Evolutionary conservation across 2,797 vertebrate species (phyloP).

Genomic region (Girardinus metallicus): DNA sequence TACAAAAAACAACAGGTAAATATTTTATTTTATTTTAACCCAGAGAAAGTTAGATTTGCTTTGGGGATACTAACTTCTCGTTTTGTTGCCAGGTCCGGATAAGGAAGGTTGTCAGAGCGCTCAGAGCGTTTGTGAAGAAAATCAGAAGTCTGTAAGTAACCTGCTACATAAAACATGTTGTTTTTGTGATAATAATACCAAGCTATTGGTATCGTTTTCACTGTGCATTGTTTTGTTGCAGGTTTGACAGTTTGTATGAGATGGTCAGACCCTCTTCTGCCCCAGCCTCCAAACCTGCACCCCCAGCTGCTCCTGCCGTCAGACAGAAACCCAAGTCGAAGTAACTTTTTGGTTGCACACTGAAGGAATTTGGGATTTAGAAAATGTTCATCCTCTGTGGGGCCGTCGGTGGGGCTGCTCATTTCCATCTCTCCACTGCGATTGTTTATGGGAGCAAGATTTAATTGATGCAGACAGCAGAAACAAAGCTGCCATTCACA

Average conservation of each 20-base stretch:
- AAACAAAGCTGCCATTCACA: conserved; percentile 73
- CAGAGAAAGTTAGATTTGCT: background rate
- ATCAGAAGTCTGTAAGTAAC: conserved; percentile 85
- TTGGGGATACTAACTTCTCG: conserved; percentile 1
- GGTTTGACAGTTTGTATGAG: conserved; percentile 61
- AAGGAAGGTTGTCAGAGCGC: conserved; percentile 81
- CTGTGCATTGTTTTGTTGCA: conserved; percentile 46
- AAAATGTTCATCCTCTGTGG: conserved; percentile 50
- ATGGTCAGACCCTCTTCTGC: conserved; percentile 59
- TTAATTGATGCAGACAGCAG: conserved; percentile 66
- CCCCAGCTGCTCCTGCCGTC: conserved; percentile 43
- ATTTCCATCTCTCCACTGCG: conserved; percentile 55
- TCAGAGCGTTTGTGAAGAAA: conserved; percentile 82
- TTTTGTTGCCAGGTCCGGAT: conserved; percentile 83
- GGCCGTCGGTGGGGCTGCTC: conserved; percentile 50
- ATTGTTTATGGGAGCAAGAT: conserved; percentile 66
- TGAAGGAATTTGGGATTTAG: conserved; percentile 46
- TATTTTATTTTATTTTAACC: background rate
- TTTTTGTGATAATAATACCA: background rate
- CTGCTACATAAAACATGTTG: background rate
- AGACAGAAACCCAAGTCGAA: conserved; percentile 83
- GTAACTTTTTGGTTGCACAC: conserved; percentile 53
- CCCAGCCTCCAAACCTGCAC: conserved; percentile 40
- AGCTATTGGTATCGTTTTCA: background rate
- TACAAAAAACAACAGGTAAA: conserved; percentile 91